These are phyloP conservation scores for Zele albiditarsus DNA, from an alignment of 2,888 invertebrate species.

Conservation along the genomic window DNA sequence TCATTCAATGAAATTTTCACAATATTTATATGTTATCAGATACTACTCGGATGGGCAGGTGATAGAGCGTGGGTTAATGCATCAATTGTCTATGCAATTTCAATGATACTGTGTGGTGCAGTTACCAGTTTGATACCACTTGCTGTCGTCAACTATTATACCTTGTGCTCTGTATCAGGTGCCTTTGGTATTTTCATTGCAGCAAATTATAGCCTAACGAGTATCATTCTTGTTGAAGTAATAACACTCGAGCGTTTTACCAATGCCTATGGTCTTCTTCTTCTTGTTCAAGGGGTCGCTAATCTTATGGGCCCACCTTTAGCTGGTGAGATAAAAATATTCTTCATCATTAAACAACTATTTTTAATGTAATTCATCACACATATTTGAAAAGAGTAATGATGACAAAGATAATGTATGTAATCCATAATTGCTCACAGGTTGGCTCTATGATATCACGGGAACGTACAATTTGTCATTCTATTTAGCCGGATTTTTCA, in stretches of 20 bases:
- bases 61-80: constrained; percentile 87
- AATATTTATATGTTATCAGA: constrained; percentile 73
- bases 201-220: constrained; percentile 93
- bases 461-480: constrained; percentile 86
- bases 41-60: constrained; percentile 90
- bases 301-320: constrained; percentile 92
- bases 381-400: not conserved
- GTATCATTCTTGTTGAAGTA: constrained; percentile 91
- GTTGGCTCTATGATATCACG: constrained; percentile 87
- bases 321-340: constrained; percentile 79
- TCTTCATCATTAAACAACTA: not conserved
- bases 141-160: constrained; percentile 75
- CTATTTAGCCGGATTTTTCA: constrained; percentile 87
- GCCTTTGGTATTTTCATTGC: constrained; percentile 92
- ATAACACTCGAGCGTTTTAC: constrained; percentile 93
- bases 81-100: constrained; percentile 85
- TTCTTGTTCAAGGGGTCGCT: constrained; percentile 91
- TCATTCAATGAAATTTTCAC: not conserved
- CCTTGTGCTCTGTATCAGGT: constrained; percentile 80
- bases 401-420: not conserved
- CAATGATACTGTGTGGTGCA: constrained; percentile 83
- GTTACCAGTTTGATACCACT: constrained; percentile 81
- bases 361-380: not conserved
- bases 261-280: constrained; percentile 90
- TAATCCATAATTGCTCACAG: constrained; percentile 72